Conservation (phyloP, 2,797 vertebrate genomes). For the Halcyon chelicuti region DNA sequence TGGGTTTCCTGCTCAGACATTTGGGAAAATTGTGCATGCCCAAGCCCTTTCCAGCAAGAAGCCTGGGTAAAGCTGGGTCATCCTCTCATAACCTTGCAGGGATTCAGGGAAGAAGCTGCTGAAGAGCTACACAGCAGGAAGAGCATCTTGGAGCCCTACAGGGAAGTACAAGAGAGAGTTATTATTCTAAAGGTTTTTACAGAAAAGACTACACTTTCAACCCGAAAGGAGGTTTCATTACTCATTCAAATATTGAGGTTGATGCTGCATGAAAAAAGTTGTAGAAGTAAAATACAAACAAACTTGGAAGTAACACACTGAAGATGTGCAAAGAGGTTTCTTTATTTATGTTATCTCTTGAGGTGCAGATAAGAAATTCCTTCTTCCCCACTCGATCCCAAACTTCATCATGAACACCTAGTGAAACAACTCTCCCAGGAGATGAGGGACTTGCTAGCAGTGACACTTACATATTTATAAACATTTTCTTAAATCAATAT, state of each 20-base stretch:
- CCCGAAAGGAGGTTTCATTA: neutral
- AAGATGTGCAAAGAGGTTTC: neutral
- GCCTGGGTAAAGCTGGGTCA: neutral
- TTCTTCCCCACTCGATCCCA: neutral
- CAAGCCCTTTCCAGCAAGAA: neutral
- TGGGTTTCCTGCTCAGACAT: neutral
- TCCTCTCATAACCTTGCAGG: neutral
- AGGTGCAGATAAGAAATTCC: conserved; percentile 27
- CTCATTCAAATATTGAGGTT: neutral
- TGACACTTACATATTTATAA: neutral
- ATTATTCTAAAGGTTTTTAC: neutral
- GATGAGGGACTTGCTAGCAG: neutral
- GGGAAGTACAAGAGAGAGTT: neutral
- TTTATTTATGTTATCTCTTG: conserved; percentile 9
- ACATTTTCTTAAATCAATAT: neutral
- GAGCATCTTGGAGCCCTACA: neutral
- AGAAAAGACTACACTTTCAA: neutral
- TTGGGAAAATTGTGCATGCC: neutral
- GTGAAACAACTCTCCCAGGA: neutral
- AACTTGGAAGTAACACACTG: neutral
- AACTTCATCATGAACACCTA: neutral
- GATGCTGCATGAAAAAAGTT: neutral
- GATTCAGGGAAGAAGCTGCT: neutral
- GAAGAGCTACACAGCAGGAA: neutral
- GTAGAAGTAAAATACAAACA: neutral